These are phyloP conservation scores for Bombus difficillimus DNA, from an alignment of 1,140 invertebrate genomes.

Conservation along the genomic window DNA sequence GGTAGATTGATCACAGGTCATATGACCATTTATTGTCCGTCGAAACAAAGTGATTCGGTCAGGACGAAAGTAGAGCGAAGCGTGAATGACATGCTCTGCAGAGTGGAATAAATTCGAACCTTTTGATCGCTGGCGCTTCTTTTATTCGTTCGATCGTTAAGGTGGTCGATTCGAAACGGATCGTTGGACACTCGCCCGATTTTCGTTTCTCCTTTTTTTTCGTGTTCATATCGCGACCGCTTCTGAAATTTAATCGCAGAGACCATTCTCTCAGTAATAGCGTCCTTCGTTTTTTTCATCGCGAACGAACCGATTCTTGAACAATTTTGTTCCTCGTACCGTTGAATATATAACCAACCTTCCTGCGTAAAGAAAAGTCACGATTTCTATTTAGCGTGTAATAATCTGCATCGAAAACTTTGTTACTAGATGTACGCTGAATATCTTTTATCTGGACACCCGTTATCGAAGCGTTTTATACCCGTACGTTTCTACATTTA, in stretches of 20 bases:
- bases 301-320: too few species aligned
- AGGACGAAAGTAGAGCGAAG: slow-evolving; percentile 52
- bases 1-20: slow-evolving; percentile 58
- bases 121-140: slow-evolving; percentile 58
- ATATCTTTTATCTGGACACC: too few species aligned
- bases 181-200: slow-evolving; percentile 9
- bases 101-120: slow-evolving; percentile 65
- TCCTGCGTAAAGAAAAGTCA: too few species aligned
- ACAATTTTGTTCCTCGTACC: too few species aligned
- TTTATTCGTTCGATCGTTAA: slow-evolving; percentile 62
- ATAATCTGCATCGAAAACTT: too few species aligned
- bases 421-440: too few species aligned
- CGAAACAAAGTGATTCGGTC: slow-evolving; percentile 65
- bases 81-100: slow-evolving; percentile 53
- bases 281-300: not conserved
- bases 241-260: not conserved
- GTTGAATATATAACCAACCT: too few species aligned
- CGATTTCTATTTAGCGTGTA: too few species aligned
- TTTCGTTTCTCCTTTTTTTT: not conserved
- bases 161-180: slow-evolving; percentile 28
- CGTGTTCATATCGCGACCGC: too few species aligned
- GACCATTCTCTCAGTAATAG: not conserved
- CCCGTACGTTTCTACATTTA: too few species aligned
- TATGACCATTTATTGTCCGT: slow-evolving; percentile 51
- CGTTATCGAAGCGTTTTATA: too few species aligned